A percentile compares a stretch with the other conserved stretches of the same genome.
phyloP scores from a whole-genome alignment of 2,113 vertebrate species.

The Phrynocephalus versicolor region DNA sequence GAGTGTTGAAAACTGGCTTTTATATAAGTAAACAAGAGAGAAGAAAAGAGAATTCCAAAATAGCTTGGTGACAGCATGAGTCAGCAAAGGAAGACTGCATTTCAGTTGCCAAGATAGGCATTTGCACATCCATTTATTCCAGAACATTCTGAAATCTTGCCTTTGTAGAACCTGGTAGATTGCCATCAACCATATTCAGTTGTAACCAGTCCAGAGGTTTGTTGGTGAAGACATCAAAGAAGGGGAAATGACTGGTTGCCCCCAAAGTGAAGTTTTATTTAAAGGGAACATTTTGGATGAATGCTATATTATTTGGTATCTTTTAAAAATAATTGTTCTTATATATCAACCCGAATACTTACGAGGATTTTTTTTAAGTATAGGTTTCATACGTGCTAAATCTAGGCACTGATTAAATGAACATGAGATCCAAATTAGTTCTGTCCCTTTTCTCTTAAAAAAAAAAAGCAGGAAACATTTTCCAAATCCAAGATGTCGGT shows the following conservation, averaged over 20 bases:
- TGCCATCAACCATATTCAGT: background rate
- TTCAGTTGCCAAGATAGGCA: background rate
- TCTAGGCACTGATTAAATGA: conserved; percentile 37
- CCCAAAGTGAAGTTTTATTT: conserved; percentile 7
- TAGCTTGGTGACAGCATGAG: background rate
- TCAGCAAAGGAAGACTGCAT: background rate
- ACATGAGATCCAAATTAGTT: conserved; percentile 47
- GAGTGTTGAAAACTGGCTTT: background rate
- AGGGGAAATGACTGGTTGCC: conserved; percentile 14
- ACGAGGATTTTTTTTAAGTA: rapidly evolving
- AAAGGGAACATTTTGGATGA: background rate
- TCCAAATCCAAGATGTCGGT: conserved; percentile 56
- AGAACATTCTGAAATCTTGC: background rate
- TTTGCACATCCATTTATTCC: background rate
- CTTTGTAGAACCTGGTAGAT: background rate
- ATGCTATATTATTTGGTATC: background rate
- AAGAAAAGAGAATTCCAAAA: background rate
- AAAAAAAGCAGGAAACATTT: conserved; percentile 51
- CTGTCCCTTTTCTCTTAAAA: conserved; percentile 40
- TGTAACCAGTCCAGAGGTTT: background rate
- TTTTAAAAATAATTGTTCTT: background rate
- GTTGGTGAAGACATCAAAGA: background rate
- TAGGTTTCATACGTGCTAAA: conserved; percentile 29
- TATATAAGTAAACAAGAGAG: background rate
- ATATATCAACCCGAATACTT: conserved; percentile 3